Evolutionary conservation across 2,113 vertebrate genomes (phyloP).

Genomic region (Oreochromis tanganicae): DNA sequence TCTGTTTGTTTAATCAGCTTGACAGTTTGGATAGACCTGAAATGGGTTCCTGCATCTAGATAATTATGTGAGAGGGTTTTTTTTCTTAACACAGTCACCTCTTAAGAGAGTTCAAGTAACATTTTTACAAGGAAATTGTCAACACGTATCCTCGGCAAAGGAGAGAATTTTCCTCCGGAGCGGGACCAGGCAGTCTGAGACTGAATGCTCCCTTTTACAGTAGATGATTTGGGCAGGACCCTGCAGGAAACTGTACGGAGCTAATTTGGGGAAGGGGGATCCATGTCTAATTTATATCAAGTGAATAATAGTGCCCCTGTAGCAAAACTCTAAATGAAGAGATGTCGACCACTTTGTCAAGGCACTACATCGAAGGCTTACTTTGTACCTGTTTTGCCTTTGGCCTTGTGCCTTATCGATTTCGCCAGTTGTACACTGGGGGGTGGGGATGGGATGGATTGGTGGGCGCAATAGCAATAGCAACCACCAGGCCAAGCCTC

Average conservation of each 20-base stretch:
- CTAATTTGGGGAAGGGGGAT: not conserved
- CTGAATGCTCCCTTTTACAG: not conserved
- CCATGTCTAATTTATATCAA: conserved; percentile 32
- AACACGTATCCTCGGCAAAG: not conserved
- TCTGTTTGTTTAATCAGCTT: conserved; percentile 25
- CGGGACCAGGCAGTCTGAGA: not conserved
- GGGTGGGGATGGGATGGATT: not conserved
- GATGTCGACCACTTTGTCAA: conserved; percentile 33
- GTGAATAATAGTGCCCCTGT: not conserved
- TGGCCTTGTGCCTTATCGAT: conserved; percentile 59
- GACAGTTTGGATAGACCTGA: conserved; percentile 32
- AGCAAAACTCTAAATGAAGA: conserved; percentile 38
- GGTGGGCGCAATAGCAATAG: not conserved
- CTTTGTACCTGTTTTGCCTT: conserved; percentile 27
- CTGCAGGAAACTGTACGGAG: not conserved
- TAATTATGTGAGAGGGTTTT: conserved; percentile 41
- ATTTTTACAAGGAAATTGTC: conserved; percentile 30
- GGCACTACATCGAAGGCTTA: conserved; percentile 6
- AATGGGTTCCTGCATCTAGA: conserved; percentile 37
- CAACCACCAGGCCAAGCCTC: conserved; percentile 18
- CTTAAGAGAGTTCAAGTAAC: conserved; percentile 26
- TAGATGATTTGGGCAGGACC: not conserved
- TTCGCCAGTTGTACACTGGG: not conserved
- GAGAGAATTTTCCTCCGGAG: conserved; percentile 7
- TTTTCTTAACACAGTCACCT: conserved; percentile 22